Conservation (phyloP, 2,797 vertebrate species). For the Peromyscus aztecus region DNA sequence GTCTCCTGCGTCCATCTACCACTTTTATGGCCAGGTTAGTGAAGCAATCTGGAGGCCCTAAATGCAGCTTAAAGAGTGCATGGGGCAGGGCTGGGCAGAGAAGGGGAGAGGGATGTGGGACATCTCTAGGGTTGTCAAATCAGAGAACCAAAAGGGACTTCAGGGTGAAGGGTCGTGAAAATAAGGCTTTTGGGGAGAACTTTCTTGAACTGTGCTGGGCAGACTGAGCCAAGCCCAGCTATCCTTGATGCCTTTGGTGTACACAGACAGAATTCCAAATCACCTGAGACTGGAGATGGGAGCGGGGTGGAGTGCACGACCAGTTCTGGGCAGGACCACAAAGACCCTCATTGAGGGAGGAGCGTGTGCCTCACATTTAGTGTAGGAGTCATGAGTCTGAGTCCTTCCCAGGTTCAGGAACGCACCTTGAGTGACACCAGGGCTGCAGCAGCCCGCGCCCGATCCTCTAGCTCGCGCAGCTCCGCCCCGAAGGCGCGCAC, state of each 20-base stretch:
- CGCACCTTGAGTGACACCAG: slow-evolving; percentile 89
- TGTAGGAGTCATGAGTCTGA: neutral
- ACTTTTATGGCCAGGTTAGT: neutral
- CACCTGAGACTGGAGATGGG: neutral
- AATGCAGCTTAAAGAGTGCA: neutral
- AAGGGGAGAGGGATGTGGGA: neutral
- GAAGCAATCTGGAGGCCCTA: neutral
- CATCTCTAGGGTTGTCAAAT: neutral
- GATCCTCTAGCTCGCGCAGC: slow-evolving; percentile 89
- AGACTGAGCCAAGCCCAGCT: neutral
- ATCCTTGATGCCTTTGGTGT: neutral
- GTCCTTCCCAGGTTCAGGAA: neutral
- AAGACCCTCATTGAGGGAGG: neutral
- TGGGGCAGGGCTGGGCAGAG: neutral
- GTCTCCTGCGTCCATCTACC: neutral
- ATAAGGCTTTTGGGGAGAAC: neutral
- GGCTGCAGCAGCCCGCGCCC: slow-evolving; percentile 88
- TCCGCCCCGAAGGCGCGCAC: slow-evolving; percentile 89
- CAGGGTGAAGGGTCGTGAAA: neutral
- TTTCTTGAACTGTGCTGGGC: neutral
- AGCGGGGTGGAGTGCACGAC: neutral
- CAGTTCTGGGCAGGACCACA: neutral
- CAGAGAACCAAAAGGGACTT: neutral
- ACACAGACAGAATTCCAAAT: neutral
- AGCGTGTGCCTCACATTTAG: neutral